Base-by-base conservation (phyloP, 2,797 vertebrate species). In the Lepidocolaptes lacrymiger region DNA sequence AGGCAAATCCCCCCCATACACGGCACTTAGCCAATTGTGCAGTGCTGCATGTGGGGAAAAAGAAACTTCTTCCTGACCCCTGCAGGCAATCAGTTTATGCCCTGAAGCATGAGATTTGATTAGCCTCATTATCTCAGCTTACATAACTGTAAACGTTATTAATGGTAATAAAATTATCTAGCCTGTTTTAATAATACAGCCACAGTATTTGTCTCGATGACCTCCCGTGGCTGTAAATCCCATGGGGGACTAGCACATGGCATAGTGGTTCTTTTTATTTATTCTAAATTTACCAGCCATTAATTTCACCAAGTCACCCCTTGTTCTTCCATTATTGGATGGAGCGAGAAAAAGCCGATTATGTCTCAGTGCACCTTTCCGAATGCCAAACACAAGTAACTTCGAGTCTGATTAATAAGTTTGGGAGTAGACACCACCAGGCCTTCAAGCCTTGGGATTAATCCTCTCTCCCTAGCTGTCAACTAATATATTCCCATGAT, bases 141-240 rank as follows among this genome's bases (percentile, higher is more conserved):
- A 95, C 95, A 95, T 96, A 97, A 97, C 94, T 96, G 93, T 96
- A 98, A 97, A 97, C 27, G 91, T 97, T 98, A 98, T 97, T 97
- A 98, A 98, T 96, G 93, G 95, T 93, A 97, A 96, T 98, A 97
- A 98, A 98, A 97, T 97, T 97, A 97, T 97, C 97, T 97, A 91
- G 74, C 91, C 96, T 96, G 97, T 97, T 96, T 96, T 97, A 96
- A 97, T 97, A 97, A 95, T 94, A 91, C 82, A 96, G 94, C 77
- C 94, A 91, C 93, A 92, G 92, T 96, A 96, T 97, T 96, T 97
- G 92, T 96, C 87, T 96, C 62, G 11, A 62, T 97, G 97, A 97
- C 96, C 94, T 96, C 91, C 87, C 4, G 24, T 63, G 82, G 91
- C 74, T 89, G 88, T 92, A 89, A 92, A 89, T 96, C 94, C 94